Conservation (phyloP, 2,113 vertebrate species). For the Potamarius usumacintae region DNA sequence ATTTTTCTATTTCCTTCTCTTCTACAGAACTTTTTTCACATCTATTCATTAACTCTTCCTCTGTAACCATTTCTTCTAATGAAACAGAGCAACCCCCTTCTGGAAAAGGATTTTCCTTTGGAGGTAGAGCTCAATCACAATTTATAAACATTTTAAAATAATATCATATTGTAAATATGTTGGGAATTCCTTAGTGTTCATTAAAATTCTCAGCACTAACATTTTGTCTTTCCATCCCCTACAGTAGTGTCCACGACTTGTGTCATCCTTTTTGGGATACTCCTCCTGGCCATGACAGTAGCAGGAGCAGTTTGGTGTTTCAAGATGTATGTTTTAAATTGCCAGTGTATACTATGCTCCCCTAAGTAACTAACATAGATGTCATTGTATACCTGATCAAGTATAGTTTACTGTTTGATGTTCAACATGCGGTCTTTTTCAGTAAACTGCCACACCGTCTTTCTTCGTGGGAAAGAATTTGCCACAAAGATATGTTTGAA, state of each 20-base stretch:
- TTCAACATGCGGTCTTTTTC: background rate
- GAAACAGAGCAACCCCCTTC: background rate
- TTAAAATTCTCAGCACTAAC: background rate
- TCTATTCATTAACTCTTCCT: background rate
- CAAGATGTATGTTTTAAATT: conserved; percentile 60
- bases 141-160: background rate
- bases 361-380: background rate
- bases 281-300: conserved; percentile 46
- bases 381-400: background rate
- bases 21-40: conserved; percentile 14
- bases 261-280: conserved; percentile 44
- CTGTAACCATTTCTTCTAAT: background rate
- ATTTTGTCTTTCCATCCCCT: background rate
- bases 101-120: background rate
- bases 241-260: conserved; percentile 52
- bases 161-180: background rate
- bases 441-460: conserved; percentile 33
- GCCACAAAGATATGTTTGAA: background rate
- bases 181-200: background rate
- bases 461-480: conserved; percentile 32
- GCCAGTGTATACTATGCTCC: background rate
- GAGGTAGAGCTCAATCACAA: conserved; percentile 15
- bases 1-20: background rate
- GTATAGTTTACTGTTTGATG: background rate
- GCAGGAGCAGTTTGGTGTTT: conserved; percentile 54